Evolutionary conservation across 2,113 vertebrate genomes (phyloP).

Genomic region (Psittacus erithacus): DNA sequence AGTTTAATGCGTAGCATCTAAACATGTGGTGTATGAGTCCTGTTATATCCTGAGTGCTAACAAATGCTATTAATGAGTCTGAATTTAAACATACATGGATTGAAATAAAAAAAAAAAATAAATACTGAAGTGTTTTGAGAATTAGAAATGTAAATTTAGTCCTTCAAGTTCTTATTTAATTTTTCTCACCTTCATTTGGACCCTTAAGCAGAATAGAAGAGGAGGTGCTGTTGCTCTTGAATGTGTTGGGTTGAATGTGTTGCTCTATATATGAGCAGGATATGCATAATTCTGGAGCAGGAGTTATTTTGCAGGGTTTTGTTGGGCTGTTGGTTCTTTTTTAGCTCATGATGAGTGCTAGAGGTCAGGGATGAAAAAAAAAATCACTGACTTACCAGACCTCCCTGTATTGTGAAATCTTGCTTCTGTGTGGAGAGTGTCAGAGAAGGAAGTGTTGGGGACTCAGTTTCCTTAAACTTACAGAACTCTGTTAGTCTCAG

Average conservation of each 20-base stretch:
- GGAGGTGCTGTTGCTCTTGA: not conserved
- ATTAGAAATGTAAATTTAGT: not conserved
- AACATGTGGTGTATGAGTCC: not conserved
- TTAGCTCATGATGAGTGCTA: not conserved
- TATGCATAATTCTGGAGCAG: not conserved
- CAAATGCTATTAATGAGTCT: not conserved
- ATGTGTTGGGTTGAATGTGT: not conserved
- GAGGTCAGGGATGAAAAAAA: not conserved
- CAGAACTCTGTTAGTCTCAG: not conserved
- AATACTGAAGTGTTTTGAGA: not conserved
- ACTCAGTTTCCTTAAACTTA: not conserved
- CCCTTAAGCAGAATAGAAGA: not conserved
- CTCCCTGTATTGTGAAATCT: not conserved
- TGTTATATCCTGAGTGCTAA: not conserved
- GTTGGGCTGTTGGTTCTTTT: not conserved
- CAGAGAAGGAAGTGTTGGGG: not conserved
- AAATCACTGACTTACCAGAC: accelerated
- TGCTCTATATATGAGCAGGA: not conserved
- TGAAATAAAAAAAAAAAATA: not conserved
- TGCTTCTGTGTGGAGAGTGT: not conserved
- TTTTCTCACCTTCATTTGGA: not conserved
- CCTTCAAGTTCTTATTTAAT: not conserved
- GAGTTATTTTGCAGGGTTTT: not conserved
- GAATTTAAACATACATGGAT: not conserved
- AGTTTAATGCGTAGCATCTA: not conserved